Evolutionary conservation across 2,797 vertebrate species (phyloP), one percentile per base, ranked within the genome.

Genomic region (Psittacula derbiana): DNA sequence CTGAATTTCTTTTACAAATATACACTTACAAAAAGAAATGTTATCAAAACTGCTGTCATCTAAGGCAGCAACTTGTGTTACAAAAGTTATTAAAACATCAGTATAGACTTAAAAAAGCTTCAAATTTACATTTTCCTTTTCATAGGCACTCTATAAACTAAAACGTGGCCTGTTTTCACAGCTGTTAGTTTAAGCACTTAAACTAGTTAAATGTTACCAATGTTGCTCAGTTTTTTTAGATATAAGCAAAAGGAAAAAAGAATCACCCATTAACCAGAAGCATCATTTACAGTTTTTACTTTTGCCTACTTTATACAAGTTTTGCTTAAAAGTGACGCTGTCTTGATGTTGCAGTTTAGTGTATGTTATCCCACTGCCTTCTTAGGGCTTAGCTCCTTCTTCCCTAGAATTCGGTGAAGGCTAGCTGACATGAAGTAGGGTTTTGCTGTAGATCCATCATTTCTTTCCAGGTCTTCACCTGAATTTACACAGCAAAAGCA

Each of bases 381-480:
- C 96, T 97, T 98, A 76, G 98, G 96, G 82, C 97, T 98, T 88
- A 98, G 98, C 58, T 98, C 98, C 94, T 98, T 98, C 98, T 98
- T 99, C 93, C 98, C 98, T 87, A 99, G 98, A 97, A 99, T 99
- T 96, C 98, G 98, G 94, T 99, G 99, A 92, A 99, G 98, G 89
- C 98, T 98, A 38, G 99, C 98, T 94, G 99, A 98, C 98, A 99
- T 99, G 98, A 98, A 99, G 98, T 99, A 99, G 53, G 99, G 99
- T 96, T 98, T 99, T 97, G 98, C 98, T 90, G 98, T 97, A 83
- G 99, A 99, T 93, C 99, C 99, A 16, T 99, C 99, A 62, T 99
- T 99, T 97, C 99, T 98, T 98, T 99, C 99, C 95, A 99, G 97
- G 97, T 99, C 99, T 98, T 99, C 99, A 97, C 99, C 99, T 99